Percentiles rank a stretch among this genome's conserved stretches.
phyloP scores from a whole-genome alignment of 2,113 vertebrate species.

The Rhadina sibilatrix region DNA sequence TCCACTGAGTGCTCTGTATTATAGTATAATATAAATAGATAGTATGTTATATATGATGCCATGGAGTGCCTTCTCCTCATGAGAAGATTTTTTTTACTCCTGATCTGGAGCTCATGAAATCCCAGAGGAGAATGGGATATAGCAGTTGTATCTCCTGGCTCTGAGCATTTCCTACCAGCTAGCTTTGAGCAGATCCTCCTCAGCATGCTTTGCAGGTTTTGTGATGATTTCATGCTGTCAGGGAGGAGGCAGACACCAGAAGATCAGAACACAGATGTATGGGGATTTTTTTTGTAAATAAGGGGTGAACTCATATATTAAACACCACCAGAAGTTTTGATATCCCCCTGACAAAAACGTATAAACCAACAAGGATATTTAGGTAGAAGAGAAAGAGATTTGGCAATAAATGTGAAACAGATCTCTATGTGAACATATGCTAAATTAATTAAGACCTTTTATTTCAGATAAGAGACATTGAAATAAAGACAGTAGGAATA shows the following conservation, averaged over 20 bases:
- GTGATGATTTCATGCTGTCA: not conserved
- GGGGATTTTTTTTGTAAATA: not conserved
- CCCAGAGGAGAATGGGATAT: not conserved
- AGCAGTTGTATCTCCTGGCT: not conserved
- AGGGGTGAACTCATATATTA: not conserved
- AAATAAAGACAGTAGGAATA: not conserved
- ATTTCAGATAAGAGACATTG: not conserved
- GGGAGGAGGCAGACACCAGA: not conserved
- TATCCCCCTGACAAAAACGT: not conserved
- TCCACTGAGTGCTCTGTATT: not conserved
- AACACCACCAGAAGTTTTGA: not conserved
- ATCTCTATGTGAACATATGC: not conserved
- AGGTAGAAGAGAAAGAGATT: not conserved
- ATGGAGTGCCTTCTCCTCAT: not conserved
- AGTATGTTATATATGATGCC: not conserved
- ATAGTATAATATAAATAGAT: not conserved
- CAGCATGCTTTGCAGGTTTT: not conserved
- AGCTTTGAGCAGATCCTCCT: not conserved
- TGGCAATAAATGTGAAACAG: not conserved
- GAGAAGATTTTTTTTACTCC: not conserved
- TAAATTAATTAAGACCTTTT: not conserved
- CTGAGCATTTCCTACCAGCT: not conserved
- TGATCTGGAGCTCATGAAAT: not conserved
- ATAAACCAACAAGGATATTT: not conserved
- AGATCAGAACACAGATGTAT: not conserved